Evolutionary conservation across 2,113 vertebrate species (phyloP).

Genomic region (Cephalopholis sonnerati): DNA sequence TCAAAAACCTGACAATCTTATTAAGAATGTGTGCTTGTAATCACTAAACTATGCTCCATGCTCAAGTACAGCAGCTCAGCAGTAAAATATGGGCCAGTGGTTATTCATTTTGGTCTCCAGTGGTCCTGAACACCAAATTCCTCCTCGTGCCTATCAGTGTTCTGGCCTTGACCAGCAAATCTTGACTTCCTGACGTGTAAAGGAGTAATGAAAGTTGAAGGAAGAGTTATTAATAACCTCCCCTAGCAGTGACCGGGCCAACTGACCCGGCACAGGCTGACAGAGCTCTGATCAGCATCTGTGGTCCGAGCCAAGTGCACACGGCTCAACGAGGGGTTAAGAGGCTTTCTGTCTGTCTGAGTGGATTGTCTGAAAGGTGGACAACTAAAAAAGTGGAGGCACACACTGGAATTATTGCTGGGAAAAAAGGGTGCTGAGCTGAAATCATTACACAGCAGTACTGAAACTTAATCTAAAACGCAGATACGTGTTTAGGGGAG

Average conservation of each 20-base stretch:
- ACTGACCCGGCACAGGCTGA: constrained; percentile 77
- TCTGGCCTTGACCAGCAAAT: constrained; percentile 73
- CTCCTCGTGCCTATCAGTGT: constrained; percentile 65
- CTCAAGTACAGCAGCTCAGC: constrained; percentile 13
- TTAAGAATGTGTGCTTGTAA: not conserved
- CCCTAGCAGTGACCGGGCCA: constrained; percentile 63
- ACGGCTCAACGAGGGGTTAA: constrained; percentile 27
- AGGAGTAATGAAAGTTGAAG: constrained; percentile 74
- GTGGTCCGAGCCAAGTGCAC: constrained; percentile 53
- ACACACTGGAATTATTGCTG: not conserved
- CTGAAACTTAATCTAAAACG: not conserved
- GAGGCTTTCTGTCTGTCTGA: not conserved
- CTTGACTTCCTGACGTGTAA: constrained; percentile 75
- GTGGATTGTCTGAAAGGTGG: not conserved
- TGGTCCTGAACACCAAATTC: constrained; percentile 64
- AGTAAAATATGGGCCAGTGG: constrained; percentile 31
- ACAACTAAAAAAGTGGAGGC: not conserved
- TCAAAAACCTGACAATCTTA: not conserved
- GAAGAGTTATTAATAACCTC: constrained; percentile 76
- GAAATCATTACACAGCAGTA: not conserved
- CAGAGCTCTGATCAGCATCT: constrained; percentile 67
- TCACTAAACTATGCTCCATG: constrained; percentile 33
- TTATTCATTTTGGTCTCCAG: constrained; percentile 55
- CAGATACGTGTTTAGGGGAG: not conserved
- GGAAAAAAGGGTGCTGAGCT: not conserved